Base-by-base conservation (phyloP, 2,113 vertebrate species). In the Sisor rabdophorus region DNA sequence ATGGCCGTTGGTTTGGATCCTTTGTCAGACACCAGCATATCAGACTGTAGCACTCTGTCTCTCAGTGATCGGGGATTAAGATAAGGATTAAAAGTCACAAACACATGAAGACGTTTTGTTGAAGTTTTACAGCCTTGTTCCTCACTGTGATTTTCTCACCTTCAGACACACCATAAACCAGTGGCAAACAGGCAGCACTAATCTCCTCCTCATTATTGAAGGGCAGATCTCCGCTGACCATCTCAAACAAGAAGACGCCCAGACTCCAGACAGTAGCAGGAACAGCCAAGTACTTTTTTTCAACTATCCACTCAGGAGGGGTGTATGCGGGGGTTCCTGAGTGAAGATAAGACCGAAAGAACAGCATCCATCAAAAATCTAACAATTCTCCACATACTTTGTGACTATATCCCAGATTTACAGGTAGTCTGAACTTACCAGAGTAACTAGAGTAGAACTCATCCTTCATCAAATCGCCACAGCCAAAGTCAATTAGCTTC, bases 401-500 rank as follows among this genome's bases (percentile, higher is more conserved):
- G 6, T 10, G 40, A 7, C 5, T 1, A 10, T 9, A 44, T 44
- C 40, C 40, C 40, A 9, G 40, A 44, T 7, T 10, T 44, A 10
- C 40, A 44, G 40, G 40, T 44, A 36, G 32, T 36, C 3, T 36
- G 40, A 44, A 44, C 20, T 58, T 58, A 58, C 55, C 55, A 2
- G 22, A 22, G 55, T 22, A 58, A 22, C 19, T 11, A 0, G 19
- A 58, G 55, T 58, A 58, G 20, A 24, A 24, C 20, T 20, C 11
- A n/a, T 68, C 44, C 24, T 28, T 19, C 7, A 68, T 7, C 40
- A 88, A 72, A 20, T 84, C 87, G 0, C 87, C 85, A 10, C 86
- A 87, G 15, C 89, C 88, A 77, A 90, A 89, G 76, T 90, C 89
- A 10, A 89, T 87, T 24, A 89, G 79, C 79, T 88, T 87, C 9